Percentiles rank a stretch among this genome's conserved stretches.
Evolutionary conservation across 2,797 vertebrate genomes (phyloP).

Genomic region (Rhinophrynus dorsalis): DNA sequence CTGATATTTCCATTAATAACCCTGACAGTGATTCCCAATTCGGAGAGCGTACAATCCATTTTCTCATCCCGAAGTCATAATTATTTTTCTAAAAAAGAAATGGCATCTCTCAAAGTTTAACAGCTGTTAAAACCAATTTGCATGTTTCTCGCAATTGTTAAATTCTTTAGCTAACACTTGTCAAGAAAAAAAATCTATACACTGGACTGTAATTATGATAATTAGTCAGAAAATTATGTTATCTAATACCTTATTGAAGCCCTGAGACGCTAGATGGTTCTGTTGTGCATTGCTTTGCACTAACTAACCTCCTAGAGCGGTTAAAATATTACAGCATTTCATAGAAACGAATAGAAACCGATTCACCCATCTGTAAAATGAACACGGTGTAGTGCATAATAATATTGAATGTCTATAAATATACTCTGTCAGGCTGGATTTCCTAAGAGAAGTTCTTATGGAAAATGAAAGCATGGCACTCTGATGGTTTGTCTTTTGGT

Average conservation of each 20-base stretch:
- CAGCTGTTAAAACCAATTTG: slow-evolving; percentile 51
- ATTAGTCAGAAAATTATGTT: slow-evolving; percentile 44
- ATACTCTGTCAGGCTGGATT: too few relatives aligned
- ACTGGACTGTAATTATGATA: slow-evolving; percentile 49
- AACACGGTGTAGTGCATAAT: too few relatives aligned
- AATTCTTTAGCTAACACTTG: slow-evolving; percentile 44
- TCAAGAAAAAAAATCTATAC: slow-evolving; percentile 42
- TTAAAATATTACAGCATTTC: too few relatives aligned
- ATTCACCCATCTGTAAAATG: too few relatives aligned
- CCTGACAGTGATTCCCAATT: slow-evolving; percentile 43
- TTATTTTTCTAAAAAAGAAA: slow-evolving; percentile 50
- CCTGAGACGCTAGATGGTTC: neutral
- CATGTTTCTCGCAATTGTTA: slow-evolving; percentile 47
- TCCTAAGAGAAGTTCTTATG: too few relatives aligned
- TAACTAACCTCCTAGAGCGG: too few relatives aligned
- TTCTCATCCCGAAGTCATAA: slow-evolving; percentile 46
- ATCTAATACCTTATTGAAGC: slow-evolving; percentile 38
- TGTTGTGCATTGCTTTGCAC: neutral
- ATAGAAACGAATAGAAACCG: too few relatives aligned
- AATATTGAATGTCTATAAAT: too few relatives aligned
- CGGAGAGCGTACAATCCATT: slow-evolving; percentile 41
- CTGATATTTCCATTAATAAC: slow-evolving; percentile 49
- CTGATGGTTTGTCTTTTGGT: too few relatives aligned
- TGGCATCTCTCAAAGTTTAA: slow-evolving; percentile 49
- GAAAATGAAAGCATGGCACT: too few relatives aligned